These are phyloP conservation scores for Dasypus novemcinctus DNA, from an alignment of 2,113 vertebrate species.

Conservation along the genomic window DNA sequence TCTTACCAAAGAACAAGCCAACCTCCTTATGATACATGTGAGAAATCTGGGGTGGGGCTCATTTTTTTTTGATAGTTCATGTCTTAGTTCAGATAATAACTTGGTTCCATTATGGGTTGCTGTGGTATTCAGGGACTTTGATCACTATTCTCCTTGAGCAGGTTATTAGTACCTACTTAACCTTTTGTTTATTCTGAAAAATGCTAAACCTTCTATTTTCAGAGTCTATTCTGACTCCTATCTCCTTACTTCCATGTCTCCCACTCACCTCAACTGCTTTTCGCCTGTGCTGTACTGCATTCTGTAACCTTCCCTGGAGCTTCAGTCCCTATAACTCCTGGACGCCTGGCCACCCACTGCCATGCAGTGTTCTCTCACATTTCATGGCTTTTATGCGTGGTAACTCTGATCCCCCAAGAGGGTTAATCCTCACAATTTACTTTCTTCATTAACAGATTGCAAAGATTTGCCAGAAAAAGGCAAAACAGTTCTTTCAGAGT, in stretches of 20 bases:
- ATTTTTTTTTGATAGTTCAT: not conserved
- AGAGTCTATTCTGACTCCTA: not conserved
- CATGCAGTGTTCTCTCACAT: not conserved
- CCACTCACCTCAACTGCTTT: not conserved
- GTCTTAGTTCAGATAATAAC: not conserved
- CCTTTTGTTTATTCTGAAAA: not conserved
- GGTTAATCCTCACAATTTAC: not conserved
- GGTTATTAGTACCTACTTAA: not conserved
- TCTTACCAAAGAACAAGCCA: not conserved
- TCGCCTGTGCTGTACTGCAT: not conserved
- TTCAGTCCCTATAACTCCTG: not conserved
- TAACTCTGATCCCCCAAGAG: not conserved
- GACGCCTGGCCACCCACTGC: rapidly evolving
- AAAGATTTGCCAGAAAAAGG: not conserved
- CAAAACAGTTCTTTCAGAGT: not conserved
- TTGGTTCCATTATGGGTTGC: not conserved
- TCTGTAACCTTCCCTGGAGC: not conserved
- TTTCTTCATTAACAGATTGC: not conserved
- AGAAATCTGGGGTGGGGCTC: not conserved
- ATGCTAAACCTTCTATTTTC: not conserved
- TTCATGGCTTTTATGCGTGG: not conserved
- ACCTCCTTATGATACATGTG: not conserved
- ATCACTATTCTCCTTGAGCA: not conserved
- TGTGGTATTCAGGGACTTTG: not conserved
- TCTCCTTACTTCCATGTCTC: not conserved